phyloP scores from a whole-genome alignment of 1,140 invertebrate species.

The Drosophila pseudoobscura region DNA sequence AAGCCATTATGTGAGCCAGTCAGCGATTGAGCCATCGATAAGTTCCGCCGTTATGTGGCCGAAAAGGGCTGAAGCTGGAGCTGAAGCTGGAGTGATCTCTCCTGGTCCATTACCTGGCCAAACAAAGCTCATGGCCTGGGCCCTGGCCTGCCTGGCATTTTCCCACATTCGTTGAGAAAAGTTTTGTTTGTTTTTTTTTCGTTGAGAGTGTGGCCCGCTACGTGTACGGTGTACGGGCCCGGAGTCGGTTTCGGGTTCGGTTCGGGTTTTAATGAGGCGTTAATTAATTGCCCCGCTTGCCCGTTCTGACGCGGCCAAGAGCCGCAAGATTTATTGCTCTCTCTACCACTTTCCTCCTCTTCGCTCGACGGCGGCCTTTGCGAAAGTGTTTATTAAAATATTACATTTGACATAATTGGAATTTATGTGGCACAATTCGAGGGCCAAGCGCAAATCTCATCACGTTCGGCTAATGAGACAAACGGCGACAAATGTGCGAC shows the following conservation, averaged over 20 bases:
- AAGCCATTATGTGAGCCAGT: constrained; percentile 70
- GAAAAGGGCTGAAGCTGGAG: no score
- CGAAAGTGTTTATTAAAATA: constrained; percentile 83
- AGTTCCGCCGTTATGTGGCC: constrained; percentile 19
- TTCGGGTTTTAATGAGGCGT: constrained; percentile 76
- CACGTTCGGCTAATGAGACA: constrained; percentile 38
- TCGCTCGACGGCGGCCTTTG: constrained; percentile 43
- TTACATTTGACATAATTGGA: constrained; percentile 83
- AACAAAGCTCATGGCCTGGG: constrained; percentile 29
- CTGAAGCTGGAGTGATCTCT: background rate
- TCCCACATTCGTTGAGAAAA: constrained; percentile 69
- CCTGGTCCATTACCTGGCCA: constrained; percentile 20
- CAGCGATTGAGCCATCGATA: constrained; percentile 72
- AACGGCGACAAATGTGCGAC: constrained; percentile 17
- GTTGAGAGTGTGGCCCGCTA: background rate
- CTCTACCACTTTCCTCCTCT: constrained; percentile 41
- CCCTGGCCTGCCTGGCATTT: constrained; percentile 35
- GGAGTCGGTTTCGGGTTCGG: constrained; percentile 25
- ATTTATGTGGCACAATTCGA: constrained; percentile 66
- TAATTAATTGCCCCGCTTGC: constrained; percentile 80
- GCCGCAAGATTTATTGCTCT: constrained; percentile 67
- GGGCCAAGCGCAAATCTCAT: constrained; percentile 25
- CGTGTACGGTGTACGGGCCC: no score
- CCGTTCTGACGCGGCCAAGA: constrained; percentile 60
- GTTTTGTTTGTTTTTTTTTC: constrained; percentile 6